Conservation (phyloP, 2,888 invertebrate genomes). For the Apoderus coryli region DNA sequence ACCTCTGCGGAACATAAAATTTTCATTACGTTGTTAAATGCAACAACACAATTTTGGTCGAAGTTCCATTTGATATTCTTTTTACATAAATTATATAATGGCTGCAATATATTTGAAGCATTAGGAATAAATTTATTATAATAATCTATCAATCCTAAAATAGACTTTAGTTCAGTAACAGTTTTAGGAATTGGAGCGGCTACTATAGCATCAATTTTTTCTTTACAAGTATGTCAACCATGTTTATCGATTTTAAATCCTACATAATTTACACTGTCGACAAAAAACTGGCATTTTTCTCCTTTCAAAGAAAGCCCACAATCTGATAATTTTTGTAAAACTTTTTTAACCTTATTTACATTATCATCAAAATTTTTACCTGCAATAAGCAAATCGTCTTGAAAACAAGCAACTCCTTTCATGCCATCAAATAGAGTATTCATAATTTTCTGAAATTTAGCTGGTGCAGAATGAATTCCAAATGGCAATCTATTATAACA, state of each 20-base stretch:
- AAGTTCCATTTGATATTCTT: slow-evolving; percentile 4
- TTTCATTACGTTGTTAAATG: slow-evolving; percentile 6
- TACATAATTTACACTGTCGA: neutral
- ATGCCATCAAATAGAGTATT: neutral
- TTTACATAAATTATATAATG: neutral
- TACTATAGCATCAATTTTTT: slow-evolving; percentile 2
- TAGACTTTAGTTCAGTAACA: neutral
- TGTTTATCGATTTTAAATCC: neutral
- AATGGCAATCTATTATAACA: neutral
- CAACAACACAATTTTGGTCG: neutral
- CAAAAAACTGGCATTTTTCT: slow-evolving; percentile 1
- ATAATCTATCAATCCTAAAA: slow-evolving; percentile 2
- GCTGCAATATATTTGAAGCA: neutral
- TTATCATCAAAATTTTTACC: neutral
- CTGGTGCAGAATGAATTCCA: neutral
- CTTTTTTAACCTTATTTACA: neutral
- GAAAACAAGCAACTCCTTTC: slow-evolving; percentile 1
- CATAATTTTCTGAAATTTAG: slow-evolving; percentile 1
- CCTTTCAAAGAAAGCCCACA: neutral
- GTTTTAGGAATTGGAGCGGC: neutral
- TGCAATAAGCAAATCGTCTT: neutral
- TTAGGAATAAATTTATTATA: slow-evolving; percentile 3
- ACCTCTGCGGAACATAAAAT: slow-evolving; percentile 7
- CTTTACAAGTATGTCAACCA: neutral
- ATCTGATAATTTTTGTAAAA: slow-evolving; percentile 2